phyloP scores from a whole-genome alignment of 2,797 vertebrate genomes.

The Loris lydekkerianus region DNA sequence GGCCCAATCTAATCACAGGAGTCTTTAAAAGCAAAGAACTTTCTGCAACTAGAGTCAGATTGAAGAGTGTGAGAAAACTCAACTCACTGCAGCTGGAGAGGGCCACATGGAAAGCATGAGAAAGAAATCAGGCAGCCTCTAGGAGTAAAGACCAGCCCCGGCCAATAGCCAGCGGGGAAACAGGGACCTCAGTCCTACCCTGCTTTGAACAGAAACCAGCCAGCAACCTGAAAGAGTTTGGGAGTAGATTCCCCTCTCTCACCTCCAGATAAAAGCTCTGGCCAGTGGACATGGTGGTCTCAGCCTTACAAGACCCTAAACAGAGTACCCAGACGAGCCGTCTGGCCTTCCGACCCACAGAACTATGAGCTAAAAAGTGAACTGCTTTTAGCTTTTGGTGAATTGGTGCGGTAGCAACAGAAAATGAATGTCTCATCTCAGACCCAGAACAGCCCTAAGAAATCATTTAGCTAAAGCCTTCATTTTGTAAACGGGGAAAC shows the following conservation, averaged over 20 bases:
- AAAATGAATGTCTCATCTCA: neutral
- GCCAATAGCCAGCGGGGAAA: neutral
- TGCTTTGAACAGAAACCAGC: neutral
- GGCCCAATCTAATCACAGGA: neutral
- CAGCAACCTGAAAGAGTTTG: neutral
- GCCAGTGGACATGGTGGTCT: neutral
- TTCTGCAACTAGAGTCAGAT: neutral
- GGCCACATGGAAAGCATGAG: neutral
- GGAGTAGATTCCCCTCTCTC: neutral
- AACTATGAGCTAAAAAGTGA: neutral
- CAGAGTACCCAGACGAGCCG: neutral
- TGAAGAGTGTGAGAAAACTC: neutral
- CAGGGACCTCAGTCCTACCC: neutral
- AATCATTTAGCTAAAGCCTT: neutral
- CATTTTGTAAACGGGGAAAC: neutral
- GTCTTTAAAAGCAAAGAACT: neutral
- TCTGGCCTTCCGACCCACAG: neutral
- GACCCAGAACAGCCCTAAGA: neutral
- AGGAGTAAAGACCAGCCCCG: neutral
- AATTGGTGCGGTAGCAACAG: neutral
- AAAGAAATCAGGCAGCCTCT: neutral
- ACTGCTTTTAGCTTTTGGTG: too few species aligned
- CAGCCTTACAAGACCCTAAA: neutral
- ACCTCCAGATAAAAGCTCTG: neutral
- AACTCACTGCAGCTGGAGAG: neutral